Conservation (phyloP, 1,140 invertebrate species). For the Trichomalopsis sarcophagae region DNA sequence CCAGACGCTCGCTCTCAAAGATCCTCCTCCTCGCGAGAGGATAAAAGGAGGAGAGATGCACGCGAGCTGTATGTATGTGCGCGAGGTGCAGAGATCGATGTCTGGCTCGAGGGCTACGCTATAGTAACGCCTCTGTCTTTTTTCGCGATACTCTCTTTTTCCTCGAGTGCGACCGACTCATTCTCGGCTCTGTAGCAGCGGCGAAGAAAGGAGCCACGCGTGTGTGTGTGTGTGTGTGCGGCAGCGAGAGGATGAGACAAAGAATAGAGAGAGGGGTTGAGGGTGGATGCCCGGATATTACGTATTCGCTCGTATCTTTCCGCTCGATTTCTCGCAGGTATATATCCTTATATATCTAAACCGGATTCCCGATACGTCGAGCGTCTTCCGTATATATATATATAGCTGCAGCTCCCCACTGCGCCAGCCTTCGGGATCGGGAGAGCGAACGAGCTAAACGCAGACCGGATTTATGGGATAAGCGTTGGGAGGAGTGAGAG, state of each 20-base stretch:
- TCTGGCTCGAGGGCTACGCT: background rate
- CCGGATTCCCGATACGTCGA: conserved; percentile 45
- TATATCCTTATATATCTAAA: conserved; percentile 54
- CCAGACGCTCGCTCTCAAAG: conserved; percentile 6
- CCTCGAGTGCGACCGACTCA: background rate
- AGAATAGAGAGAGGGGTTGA: background rate
- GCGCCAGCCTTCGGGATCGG: background rate
- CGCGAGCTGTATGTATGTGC: background rate
- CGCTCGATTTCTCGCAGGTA: conserved; percentile 53
- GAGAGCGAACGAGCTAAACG: conserved; percentile 32
- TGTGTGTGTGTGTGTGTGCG: background rate
- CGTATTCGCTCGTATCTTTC: conserved; percentile 58
- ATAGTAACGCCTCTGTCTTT: background rate
- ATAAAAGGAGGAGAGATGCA: background rate
- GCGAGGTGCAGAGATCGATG: conserved; percentile 10
- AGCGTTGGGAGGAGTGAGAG: conserved; percentile 23
- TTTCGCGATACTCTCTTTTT: conserved; percentile 1
- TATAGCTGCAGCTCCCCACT: background rate
- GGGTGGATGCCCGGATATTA: conserved; percentile 52
- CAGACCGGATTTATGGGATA: conserved; percentile 48
- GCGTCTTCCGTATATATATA: conserved; percentile 19
- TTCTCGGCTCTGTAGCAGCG: background rate
- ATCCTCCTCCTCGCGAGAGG: conserved; percentile 14
- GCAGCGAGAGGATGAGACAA: background rate
- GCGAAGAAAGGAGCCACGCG: background rate